Percentiles rank a stretch among this genome's conserved stretches.
Evolutionary conservation across 2,888 invertebrate genomes (phyloP).

Genomic region (Drosophila prostipennis): DNA sequence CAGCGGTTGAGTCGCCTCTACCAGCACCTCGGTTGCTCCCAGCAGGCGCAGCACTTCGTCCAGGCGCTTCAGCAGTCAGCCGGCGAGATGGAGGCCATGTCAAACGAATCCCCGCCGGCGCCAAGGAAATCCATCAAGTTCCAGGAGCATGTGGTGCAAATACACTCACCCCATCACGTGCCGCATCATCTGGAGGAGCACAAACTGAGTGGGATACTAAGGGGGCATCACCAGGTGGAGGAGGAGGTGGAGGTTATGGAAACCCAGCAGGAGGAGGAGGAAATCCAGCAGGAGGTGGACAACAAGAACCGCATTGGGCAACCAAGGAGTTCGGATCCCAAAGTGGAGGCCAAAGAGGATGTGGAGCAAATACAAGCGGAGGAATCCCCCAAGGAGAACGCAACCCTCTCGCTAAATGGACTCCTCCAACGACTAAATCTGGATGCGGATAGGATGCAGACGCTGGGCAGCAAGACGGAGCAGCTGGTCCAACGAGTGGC

Average conservation of each 20-base stretch:
- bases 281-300: no score
- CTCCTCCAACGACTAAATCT: slow-evolving; percentile 55
- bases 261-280: background rate
- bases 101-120: background rate
- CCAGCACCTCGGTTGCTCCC: slow-evolving; percentile 86
- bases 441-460: slow-evolving; percentile 53
- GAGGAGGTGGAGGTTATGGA: background rate
- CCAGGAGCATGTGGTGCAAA: slow-evolving; percentile 64
- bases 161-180: slow-evolving; percentile 41
- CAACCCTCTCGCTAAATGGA: slow-evolving; percentile 15
- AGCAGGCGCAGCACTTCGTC: slow-evolving; percentile 86
- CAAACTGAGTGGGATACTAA: slow-evolving; percentile 4
- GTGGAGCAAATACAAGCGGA: background rate
- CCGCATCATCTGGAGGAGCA: background rate
- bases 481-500: slow-evolving; percentile 65
- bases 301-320: background rate
- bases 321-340: background rate
- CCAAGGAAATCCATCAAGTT: slow-evolving; percentile 72
- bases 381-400: background rate
- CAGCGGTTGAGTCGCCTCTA: slow-evolving; percentile 87
- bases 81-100: slow-evolving; percentile 83
- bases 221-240: background rate
- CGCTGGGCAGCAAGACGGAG: slow-evolving; percentile 58
- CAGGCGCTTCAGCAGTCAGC: slow-evolving; percentile 84
- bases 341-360: background rate